Evolutionary conservation across 2,113 vertebrate genomes (phyloP).

Genomic region (Xiphophorus couchianus): DNA sequence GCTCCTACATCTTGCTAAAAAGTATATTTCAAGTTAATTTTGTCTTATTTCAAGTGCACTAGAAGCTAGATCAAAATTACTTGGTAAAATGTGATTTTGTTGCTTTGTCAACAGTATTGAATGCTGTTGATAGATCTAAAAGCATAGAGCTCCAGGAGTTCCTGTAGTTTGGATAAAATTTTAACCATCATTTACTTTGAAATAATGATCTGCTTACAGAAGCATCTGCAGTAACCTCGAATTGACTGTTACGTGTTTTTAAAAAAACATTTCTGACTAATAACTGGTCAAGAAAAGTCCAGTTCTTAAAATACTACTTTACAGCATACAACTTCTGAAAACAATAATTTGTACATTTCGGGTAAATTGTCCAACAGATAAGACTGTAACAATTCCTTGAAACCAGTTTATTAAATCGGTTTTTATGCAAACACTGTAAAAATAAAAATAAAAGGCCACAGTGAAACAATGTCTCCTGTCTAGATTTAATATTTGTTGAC

Average conservation of each 20-base stretch:
- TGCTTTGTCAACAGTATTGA: too few species aligned
- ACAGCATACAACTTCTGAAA: background rate
- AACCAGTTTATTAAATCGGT: background rate
- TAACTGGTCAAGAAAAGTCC: background rate
- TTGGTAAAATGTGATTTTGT: too few species aligned
- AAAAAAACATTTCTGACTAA: background rate
- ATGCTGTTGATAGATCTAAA: background rate
- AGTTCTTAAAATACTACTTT: background rate
- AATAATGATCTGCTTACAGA: background rate
- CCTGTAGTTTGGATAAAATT: background rate
- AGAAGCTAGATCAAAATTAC: too few species aligned
- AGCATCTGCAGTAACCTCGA: too few species aligned
- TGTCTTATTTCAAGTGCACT: too few species aligned
- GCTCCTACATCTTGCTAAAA: too few species aligned
- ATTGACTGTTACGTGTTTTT: background rate
- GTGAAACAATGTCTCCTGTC: background rate
- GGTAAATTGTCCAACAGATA: background rate
- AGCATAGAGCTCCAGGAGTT: background rate
- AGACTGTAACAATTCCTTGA: background rate
- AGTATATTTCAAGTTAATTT: too few species aligned
- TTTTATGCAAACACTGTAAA: background rate
- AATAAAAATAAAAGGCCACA: background rate
- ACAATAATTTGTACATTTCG: background rate
- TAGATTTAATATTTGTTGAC: background rate
- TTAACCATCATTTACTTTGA: background rate